Conservation (phyloP, 2,888 invertebrate species). For the Falcaria lacertinaria region DNA sequence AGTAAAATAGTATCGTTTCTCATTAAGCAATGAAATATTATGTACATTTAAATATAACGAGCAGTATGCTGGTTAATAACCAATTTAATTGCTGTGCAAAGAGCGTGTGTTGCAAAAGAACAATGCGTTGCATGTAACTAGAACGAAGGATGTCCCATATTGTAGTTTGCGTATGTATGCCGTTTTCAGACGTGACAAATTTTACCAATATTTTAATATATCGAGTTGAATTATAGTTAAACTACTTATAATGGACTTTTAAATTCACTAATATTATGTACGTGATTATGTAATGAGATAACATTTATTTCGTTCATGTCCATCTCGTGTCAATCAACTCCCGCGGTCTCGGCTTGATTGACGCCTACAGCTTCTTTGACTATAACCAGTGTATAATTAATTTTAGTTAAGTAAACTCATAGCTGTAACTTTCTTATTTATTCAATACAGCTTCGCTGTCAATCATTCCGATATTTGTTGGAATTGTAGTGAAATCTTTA, state of each 20-base stretch:
- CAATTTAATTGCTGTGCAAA: conserved; percentile 23
- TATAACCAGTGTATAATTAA: neutral
- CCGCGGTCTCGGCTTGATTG: neutral
- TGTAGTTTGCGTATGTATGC: conserved; percentile 38
- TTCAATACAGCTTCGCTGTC: neutral
- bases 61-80: conserved; percentile 22
- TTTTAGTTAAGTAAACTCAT: neutral
- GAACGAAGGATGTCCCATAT: conserved; percentile 56
- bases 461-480: neutral
- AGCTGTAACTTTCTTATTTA: neutral
- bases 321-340: neutral
- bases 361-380: neutral
- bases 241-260: too few relatives aligned
- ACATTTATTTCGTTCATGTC: neutral
- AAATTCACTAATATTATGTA: too few relatives aligned
- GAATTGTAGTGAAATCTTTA: neutral
- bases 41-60: neutral
- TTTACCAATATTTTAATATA: too few relatives aligned
- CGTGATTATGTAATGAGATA: too few relatives aligned
- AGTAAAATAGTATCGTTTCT: neutral
- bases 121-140: conserved; percentile 34
- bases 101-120: conserved; percentile 31
- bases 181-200: conserved; percentile 4
- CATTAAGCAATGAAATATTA: neutral
- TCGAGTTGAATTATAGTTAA: too few relatives aligned